Evolutionary conservation across 2,113 vertebrate species (phyloP), one percentile per base, ranked within the genome.

Genomic region (Panthera leo): DNA sequence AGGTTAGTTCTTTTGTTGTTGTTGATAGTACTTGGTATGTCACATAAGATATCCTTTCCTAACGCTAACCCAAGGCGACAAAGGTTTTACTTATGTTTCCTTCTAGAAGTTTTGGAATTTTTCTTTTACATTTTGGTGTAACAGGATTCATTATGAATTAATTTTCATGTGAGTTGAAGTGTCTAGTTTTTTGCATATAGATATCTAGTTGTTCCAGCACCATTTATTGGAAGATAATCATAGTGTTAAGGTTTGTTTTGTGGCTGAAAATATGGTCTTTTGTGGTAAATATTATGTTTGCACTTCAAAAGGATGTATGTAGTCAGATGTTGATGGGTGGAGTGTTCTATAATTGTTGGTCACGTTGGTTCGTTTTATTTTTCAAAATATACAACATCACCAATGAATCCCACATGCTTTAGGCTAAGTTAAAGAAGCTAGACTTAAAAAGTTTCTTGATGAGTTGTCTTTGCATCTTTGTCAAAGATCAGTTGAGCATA

Each of bases 141-240:
- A 45, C 45, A 7, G 11, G 18, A 53, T 84, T 91, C 55, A 82
- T 67, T 55, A 82, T 93, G 51, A 96, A 36, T 86, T 94, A 96
- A 48, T 86, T 91, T 91, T 55, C 36, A 4, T 86, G 19, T 11
- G 3, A 79, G 11, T 90, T 80, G n/a, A 89, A 6, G 25, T 76
- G 84, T 29, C n/a, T 16, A 6, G 55, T 51, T 78, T 89, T 84
- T 93, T 61, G 18, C 21, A 29, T 71, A 19, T 85, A 53, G 21
- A 53, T 95, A 71, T 0, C 25, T 6, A 48, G 5, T 85, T 83
- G 23, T 78, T 91, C 27, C 27, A 58, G 4, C 51, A 76, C 71
- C 15, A 63, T 19, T 91, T 96, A 51, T 55, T 91, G n/a, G 80
- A 65, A 73, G 18, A 21, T 55, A 85, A 53, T 67, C 21, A 48